Conservation (phyloP, 1,140 invertebrate genomes). For the Papilio helenus region DNA sequence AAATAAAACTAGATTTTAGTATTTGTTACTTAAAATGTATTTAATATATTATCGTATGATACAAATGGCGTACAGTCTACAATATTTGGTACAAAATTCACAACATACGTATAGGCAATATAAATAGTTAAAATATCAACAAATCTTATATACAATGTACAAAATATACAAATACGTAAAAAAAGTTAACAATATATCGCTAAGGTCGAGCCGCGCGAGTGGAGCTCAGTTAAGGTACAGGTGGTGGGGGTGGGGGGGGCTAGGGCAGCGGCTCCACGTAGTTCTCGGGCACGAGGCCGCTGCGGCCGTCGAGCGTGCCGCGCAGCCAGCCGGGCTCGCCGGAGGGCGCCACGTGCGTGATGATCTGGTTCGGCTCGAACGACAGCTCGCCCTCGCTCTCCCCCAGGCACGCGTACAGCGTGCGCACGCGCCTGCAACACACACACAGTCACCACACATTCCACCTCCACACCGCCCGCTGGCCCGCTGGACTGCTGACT, state of each 20-base stretch:
- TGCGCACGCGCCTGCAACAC: slow-evolving; percentile 89
- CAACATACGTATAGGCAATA: slow-evolving; percentile 73
- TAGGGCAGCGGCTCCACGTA: slow-evolving; percentile 94
- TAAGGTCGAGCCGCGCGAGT: slow-evolving; percentile 4
- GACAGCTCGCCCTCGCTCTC: slow-evolving; percentile 98
- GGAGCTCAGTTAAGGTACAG: neutral
- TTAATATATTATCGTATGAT: slow-evolving; percentile 41
- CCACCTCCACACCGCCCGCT: too few relatives aligned
- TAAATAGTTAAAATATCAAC: slow-evolving; percentile 81
- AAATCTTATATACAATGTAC: slow-evolving; percentile 79
- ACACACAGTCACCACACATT: neutral
- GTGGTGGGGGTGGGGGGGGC: slow-evolving; percentile 37
- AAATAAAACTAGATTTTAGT: slow-evolving; percentile 36
- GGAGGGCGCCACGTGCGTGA: slow-evolving; percentile 95
- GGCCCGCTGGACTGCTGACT: neutral
- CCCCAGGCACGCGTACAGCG: slow-evolving; percentile 96
- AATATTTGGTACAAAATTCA: slow-evolving; percentile 82
- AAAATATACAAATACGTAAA: slow-evolving; percentile 75
- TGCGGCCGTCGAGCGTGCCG: slow-evolving; percentile 96
- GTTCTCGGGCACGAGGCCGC: slow-evolving; percentile 97
- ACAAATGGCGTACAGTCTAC: slow-evolving; percentile 61
- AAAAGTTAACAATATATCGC: slow-evolving; percentile 65
- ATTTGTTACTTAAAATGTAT: slow-evolving; percentile 50
- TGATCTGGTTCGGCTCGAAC: slow-evolving; percentile 99
- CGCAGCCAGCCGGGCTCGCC: slow-evolving; percentile 98